Percentiles rank a stretch among this genome's conserved stretches.
Conservation (phyloP, 2,888 invertebrate species). For the Pardosa pseudoannulata region DNA sequence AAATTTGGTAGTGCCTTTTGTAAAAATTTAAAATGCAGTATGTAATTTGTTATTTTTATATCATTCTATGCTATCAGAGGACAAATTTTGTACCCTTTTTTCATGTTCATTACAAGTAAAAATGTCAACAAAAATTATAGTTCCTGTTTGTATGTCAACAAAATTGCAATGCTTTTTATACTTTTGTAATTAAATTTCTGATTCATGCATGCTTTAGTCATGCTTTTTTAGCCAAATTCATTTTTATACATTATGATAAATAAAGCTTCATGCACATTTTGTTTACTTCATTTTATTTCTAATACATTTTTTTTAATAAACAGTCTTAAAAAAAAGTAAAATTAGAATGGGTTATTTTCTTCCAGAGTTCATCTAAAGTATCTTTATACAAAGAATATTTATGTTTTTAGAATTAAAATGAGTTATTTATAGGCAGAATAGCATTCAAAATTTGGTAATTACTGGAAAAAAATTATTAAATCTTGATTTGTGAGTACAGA, state of each 20-base stretch:
- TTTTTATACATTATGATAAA: constrained; percentile 37
- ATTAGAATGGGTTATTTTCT: no score
- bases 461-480: no score
- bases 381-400: no score
- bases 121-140: constrained; percentile 61
- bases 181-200: constrained; percentile 52
- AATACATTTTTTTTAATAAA: no score
- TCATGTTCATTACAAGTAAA: constrained; percentile 40
- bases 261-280: constrained; percentile 51
- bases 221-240: constrained; percentile 68
- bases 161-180: constrained; percentile 58
- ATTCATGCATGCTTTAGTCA: constrained; percentile 63
- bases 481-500: no score
- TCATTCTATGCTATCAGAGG: constrained; percentile 13
- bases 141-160: constrained; percentile 64
- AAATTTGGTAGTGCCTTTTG: neutral
- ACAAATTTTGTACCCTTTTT: constrained; percentile 36
- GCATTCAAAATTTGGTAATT: no score
- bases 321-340: no score
- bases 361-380: no score
- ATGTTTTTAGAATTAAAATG: no score
- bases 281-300: neutral
- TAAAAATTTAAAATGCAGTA: neutral
- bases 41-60: neutral
- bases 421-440: no score